Percentiles rank a stretch among this genome's conserved stretches.
These are phyloP conservation scores for Lysandra coridon DNA, from an alignment of 2,888 invertebrate species.

Conservation along the genomic window DNA sequence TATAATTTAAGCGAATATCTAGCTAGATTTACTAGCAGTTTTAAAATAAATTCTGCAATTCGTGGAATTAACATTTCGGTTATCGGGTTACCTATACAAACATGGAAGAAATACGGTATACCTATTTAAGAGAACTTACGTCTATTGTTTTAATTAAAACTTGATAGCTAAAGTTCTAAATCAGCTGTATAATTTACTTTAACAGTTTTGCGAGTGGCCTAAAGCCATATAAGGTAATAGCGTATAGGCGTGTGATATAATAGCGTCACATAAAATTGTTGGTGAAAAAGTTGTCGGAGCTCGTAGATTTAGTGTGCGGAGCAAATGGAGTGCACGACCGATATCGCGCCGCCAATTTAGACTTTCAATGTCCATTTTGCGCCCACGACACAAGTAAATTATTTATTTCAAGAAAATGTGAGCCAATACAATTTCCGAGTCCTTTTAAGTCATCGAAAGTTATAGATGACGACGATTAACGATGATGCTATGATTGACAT, in stretches of 20 bases:
- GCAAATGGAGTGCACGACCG: slow-evolving; percentile 20
- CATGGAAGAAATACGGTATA: too few relatives aligned
- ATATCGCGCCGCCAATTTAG: slow-evolving; percentile 23
- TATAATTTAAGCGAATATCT: slow-evolving; percentile 26
- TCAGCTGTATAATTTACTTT: background rate
- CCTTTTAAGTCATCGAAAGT: background rate
- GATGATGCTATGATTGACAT: too few relatives aligned
- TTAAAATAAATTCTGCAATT: background rate
- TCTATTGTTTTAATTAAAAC: background rate
- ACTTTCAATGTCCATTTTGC: slow-evolving; percentile 20
- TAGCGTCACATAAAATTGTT: background rate
- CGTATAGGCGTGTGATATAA: background rate
- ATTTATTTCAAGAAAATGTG: background rate
- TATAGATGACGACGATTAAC: too few relatives aligned
- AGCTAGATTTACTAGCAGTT: background rate
- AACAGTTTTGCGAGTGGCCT: background rate
- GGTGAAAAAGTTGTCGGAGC: slow-evolving; percentile 10
- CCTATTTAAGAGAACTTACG: too few relatives aligned
- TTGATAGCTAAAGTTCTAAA: background rate
- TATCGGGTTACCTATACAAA: background rate
- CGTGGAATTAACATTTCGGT: background rate
- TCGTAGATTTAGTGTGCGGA: slow-evolving; percentile 18
- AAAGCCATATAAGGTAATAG: background rate
- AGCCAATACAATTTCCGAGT: background rate
- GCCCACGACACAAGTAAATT: slow-evolving; percentile 14